A percentile compares a stretch with the other conserved stretches of the same genome.
Conservation (phyloP, 2,113 vertebrate genomes). For the Ailuropoda melanoleuca region DNA sequence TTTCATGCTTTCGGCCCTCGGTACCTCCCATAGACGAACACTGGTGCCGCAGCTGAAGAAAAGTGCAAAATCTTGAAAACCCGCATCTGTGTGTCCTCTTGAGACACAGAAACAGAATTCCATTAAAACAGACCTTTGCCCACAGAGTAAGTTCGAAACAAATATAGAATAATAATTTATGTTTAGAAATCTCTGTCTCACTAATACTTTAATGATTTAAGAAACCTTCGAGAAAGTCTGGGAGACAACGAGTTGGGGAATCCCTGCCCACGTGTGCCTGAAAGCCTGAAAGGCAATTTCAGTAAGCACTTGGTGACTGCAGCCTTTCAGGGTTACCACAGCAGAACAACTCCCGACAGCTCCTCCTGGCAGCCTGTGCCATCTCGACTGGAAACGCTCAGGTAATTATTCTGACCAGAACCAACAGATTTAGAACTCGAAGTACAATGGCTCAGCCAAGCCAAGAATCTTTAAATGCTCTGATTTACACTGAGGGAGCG, state of each 20-base stretch:
- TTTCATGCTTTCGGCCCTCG: neutral
- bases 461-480: neutral
- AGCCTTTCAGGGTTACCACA: neutral
- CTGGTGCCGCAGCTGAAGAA: neutral
- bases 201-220: neutral
- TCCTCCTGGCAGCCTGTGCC: neutral
- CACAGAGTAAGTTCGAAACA: neutral
- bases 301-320: neutral
- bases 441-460: neutral
- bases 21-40: neutral
- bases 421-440: neutral
- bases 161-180: neutral
- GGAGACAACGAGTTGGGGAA: neutral
- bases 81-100: neutral
- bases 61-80: neutral
- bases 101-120: neutral
- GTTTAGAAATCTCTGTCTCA: neutral
- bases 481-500: neutral
- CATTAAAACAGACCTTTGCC: neutral
- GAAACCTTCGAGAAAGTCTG: neutral
- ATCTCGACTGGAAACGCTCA: neutral
- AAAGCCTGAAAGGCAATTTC: neutral
- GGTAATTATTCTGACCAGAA: neutral
- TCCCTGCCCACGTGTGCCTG: neutral
- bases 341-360: slow-evolving; percentile 14